Base-by-base conservation (phyloP, 2,113 vertebrate genomes). In the Pleuronectes platessa region DNA sequence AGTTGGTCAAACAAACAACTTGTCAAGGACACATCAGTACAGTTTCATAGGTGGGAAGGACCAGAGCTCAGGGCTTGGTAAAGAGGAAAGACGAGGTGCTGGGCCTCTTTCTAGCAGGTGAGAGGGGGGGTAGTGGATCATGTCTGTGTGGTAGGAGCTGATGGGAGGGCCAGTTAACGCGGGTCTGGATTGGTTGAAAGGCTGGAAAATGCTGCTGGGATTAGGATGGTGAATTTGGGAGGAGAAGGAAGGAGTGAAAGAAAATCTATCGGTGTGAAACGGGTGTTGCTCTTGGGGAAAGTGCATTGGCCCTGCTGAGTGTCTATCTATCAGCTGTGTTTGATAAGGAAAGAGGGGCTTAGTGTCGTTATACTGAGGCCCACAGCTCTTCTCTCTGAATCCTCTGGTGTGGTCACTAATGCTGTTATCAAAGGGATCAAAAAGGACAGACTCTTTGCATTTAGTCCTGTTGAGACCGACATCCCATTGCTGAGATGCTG, bases 21-120 rank as follows among this genome's bases (percentile, higher is more conserved):
- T 31, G 31, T 5, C 31, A 31, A 31, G 7, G 3, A 47, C 24
- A 73, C 21, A 67, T 87, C 76, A 97, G 80, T 95, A 96, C 0
- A 95, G 86, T 85, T 91, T 94, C 94, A 95, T 96, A n/a, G 95
- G 94, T 75, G 96, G 95, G 72, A 95, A 96, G 55, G 90, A 88
- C 95, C 94, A 96, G 31, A 61, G 60, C 40, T 94, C 91, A 1
- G 94, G 94, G 66, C 93, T 94, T 18, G 59, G 83, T 62, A 90
- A 55, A 75, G 55, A 66, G 79, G 86, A 86, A 58, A 71, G 49
- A 53, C 87, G 21, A 79, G 69, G 47, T 40, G 70, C 77, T 11
- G 82, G 40, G 7, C 76, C 78, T 55, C 75, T 90, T 55, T 94
- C 94, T 59, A 94, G 85, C 66, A 82, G 81, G 67, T 89, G 81